These are phyloP conservation scores for Gymnarchus niloticus DNA, from an alignment of 2,113 vertebrate genomes.

Conservation along the genomic window DNA sequence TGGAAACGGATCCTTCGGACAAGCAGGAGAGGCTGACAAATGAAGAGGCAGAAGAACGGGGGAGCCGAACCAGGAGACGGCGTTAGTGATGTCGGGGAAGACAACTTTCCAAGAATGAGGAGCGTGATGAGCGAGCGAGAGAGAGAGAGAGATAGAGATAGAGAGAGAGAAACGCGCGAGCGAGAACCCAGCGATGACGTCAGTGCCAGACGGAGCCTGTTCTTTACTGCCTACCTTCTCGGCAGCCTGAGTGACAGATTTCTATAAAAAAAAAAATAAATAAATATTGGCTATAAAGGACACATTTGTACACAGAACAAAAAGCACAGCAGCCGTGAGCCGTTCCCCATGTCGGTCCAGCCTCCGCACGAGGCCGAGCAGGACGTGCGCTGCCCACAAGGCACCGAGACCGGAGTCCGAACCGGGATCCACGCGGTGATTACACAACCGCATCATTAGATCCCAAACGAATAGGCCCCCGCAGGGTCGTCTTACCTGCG, in stretches of 20 bases:
- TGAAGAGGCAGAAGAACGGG: not conserved
- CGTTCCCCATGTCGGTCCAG: not conserved
- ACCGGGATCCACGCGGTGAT: not conserved
- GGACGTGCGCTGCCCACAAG: not conserved
- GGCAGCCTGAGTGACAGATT: slow-evolving; percentile 81
- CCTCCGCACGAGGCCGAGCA: not conserved
- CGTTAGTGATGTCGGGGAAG: slow-evolving; percentile 12
- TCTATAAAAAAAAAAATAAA: slow-evolving; percentile 60
- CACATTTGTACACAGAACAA: slow-evolving; percentile 26
- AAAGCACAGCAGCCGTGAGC: slow-evolving; percentile 26
- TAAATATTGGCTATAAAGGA: slow-evolving; percentile 45
- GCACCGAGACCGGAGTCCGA: not conserved
- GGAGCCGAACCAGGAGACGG: not conserved
- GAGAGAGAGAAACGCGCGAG: not conserved
- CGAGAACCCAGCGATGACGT: slow-evolving; percentile 25
- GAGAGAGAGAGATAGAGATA: too few relatives aligned
- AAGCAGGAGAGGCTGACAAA: slow-evolving; percentile 11
- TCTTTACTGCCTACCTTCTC: slow-evolving; percentile 74
- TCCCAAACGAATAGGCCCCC: too few relatives aligned
- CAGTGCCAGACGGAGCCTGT: slow-evolving; percentile 33
- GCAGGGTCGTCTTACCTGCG: slow-evolving; percentile 71
- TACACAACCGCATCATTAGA: not conserved
- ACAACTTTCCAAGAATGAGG: not conserved
- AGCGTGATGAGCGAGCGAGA: slow-evolving; percentile 20
- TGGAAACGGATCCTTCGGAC: not conserved